Percentiles rank a stretch among this genome's conserved stretches.
phyloP scores from a whole-genome alignment of 2,888 invertebrate species.

The Penaeus monodon region DNA sequence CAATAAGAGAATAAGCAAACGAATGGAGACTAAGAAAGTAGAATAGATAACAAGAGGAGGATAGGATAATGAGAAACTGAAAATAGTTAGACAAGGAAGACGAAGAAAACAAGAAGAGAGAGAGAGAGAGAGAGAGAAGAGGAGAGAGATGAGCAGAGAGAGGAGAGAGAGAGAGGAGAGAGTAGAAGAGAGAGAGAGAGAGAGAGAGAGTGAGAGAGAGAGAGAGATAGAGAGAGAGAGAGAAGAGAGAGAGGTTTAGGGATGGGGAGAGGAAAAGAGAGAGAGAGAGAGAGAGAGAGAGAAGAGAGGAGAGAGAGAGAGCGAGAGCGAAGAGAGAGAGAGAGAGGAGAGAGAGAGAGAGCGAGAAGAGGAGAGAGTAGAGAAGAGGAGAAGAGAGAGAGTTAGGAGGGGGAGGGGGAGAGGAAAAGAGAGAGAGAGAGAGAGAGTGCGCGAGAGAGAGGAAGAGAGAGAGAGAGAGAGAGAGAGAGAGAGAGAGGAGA shows the following conservation, averaged over 20 bases:
- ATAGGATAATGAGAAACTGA: background rate
- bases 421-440: no score
- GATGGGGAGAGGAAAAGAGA: background rate
- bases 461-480: no score
- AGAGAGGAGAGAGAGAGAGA: background rate
- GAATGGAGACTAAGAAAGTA: background rate
- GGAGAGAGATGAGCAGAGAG: no score
- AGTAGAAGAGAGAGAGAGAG: background rate
- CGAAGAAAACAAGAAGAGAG: background rate
- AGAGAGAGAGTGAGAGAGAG: background rate
- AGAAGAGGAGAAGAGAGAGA: no score
- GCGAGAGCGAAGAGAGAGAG: no score
- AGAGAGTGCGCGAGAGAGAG: no score
- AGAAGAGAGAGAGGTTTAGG: background rate
- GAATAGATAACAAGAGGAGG: background rate
- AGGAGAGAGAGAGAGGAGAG: background rate
- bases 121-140: background rate
- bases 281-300: background rate
- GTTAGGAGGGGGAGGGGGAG: no score
- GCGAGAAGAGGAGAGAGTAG: no score
- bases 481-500: no score
- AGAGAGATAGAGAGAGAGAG: conserved; percentile 1
- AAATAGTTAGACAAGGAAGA: background rate
- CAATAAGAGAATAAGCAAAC: background rate
- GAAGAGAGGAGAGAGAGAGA: no score